Base-by-base conservation (phyloP, 2,797 vertebrate genomes). In the Leontopithecus rosalia region DNA sequence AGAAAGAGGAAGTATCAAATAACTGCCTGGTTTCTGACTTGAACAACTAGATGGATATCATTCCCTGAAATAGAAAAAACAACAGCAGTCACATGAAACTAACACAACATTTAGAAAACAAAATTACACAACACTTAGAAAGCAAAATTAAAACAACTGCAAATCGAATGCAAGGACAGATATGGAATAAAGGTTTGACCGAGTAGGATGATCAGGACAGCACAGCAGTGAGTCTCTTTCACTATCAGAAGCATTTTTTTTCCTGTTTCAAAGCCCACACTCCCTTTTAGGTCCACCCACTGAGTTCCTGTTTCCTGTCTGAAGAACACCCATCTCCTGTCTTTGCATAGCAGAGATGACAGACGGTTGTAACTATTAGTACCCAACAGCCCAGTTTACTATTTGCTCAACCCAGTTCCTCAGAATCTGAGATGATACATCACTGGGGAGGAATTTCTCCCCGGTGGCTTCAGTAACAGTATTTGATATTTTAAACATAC, bases 281-380 rank as follows among this genome's bases (percentile, higher is more conserved):
- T 97, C 90, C 85, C 81, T 86, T 92, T 90, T 41, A 50, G 92
- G 43, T 88, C 97, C 82, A 83, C 97, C 95, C 95, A 95, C 96
- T 58, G 85, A 97, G 96, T 97, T 97, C 95, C 97, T 97, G 94
- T 97, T 97, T 97, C 96, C 92, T 91, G 43, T 96, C 67, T 95
- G 81, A 95, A 90, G 81, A 94, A 48, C 43, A 39, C 30, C 10
- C 83, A 64, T 80, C 96, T 93, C 87, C 95, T 96, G 36, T 95
- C 91, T 95, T 93, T 82, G 91, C 87, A 97, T 57, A 87, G 58
- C 84, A 70, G 52, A 95, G 85, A 80, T 75, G 48, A 43, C 90
- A 91, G 91, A 96, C 43, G 9, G 10, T 81, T 61, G 39, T 94
- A 80, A 88, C 75, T 90, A 26, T 48, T 61, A 82, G 28, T 89